A percentile compares a stretch with the other conserved stretches of the same genome.
These are phyloP conservation scores for Toxotes jaculatrix DNA, from an alignment of 2,113 vertebrate genomes.

Conservation along the genomic window DNA sequence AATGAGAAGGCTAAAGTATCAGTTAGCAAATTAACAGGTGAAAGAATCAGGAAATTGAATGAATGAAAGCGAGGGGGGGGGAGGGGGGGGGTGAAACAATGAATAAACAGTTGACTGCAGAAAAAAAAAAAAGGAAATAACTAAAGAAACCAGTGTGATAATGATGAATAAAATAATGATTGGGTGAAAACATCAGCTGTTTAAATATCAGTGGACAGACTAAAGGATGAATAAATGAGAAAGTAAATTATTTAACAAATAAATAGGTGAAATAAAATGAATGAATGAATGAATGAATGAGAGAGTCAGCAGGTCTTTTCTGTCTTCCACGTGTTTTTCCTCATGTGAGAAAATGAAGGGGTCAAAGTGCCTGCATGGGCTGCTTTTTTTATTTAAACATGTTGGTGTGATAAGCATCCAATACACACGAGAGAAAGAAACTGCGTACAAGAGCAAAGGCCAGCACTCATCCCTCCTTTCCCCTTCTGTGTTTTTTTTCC, in stretches of 20 bases:
- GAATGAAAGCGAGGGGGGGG: not conserved
- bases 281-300: not conserved
- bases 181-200: not conserved
- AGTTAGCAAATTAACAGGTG: slow-evolving; percentile 31
- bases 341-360: slow-evolving; percentile 35
- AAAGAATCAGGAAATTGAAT: slow-evolving; percentile 6
- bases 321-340: not conserved
- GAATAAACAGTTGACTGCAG: not conserved
- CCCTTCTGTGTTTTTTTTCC: slow-evolving; percentile 13
- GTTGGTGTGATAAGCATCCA: slow-evolving; percentile 60
- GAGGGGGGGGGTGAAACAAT: not conserved
- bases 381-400: slow-evolving; percentile 54
- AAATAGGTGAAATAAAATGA: slow-evolving; percentile 1
- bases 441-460: slow-evolving; percentile 56
- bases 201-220: not conserved
- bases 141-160: not conserved
- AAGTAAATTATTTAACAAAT: not conserved
- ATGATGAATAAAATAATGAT: not conserved
- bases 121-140: not conserved
- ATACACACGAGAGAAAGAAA: slow-evolving; percentile 60
- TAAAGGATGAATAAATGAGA: too few species aligned
- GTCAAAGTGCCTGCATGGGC: slow-evolving; percentile 21
- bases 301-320: not conserved
- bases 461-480: slow-evolving; percentile 53
- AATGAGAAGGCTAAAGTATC: slow-evolving; percentile 49